Base-by-base conservation (phyloP, 2,113 vertebrate genomes). In the Centropus unirufus region DNA sequence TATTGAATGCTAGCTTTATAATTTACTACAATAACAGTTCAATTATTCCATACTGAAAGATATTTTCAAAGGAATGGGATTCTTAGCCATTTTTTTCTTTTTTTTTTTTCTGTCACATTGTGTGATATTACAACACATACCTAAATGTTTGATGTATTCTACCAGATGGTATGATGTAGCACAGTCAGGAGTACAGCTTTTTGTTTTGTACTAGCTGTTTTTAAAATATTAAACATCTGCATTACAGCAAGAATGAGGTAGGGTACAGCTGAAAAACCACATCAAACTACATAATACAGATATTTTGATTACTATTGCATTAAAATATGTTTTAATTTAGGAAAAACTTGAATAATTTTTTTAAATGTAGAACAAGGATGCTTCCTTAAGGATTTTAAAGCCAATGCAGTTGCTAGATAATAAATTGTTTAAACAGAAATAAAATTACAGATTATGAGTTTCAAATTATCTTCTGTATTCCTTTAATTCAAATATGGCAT, bases 91-190 rank as follows among this genome's bases (percentile, higher is more conserved):
- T 9, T 29, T 32, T 14, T 46, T 8, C 8, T 9, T 29, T 32
- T 14, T 46, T 64, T 62, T 79, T 82, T 36, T 13, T 26, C 27
- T 90, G 32, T 79, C n/a, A 47, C 30, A 58, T n/a, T 87, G 27
- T 68, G 32, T 79, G 13, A 29, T 83, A 82, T 39, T 69, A 29
- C 7, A 69, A 46, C 54, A 36, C 40, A 49, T 69, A 39, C 42
- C 80, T 74, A 74, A 87, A 89, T 63, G 3, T 64, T 92, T 87
- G 82, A 86, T 83, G 51, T 67, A 66, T 93, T 93, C 63, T 13
- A 86, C 52, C 79, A 90, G 76, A 69, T 80, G 40, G 22, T 2
- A 86, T 15, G 42, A 70, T 58, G 23, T 72, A 32, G 21, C 91
- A 36, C 67, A 87, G 54, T 49, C 36, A 72, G 44, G 12, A 66